Conservation (phyloP, 2,797 vertebrate species). For the Mormyrops boulengeri region DNA sequence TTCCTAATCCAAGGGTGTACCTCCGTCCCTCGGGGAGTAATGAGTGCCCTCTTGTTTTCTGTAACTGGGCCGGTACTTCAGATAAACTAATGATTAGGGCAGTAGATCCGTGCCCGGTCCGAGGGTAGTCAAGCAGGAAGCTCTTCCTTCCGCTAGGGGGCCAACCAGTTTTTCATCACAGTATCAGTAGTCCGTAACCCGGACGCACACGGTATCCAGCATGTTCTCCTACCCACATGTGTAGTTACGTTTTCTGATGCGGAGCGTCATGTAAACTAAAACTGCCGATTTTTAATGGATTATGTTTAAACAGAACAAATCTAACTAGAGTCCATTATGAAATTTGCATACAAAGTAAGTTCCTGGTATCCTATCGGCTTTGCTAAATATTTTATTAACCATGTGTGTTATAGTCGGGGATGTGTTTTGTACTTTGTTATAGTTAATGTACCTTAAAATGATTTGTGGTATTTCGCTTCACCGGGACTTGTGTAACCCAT, state of each 20-base stretch:
- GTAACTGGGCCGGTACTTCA: not conserved
- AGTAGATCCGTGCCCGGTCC: not conserved
- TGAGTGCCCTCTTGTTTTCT: not conserved
- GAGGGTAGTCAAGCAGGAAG: not conserved
- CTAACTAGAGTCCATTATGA: constrained; percentile 49
- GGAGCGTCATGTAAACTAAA: constrained; percentile 32
- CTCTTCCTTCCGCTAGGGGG: constrained; percentile 13
- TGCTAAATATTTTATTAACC: not conserved
- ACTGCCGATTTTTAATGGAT: constrained; percentile 15
- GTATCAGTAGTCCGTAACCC: not conserved
- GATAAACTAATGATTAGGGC: not conserved
- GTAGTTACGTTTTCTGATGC: constrained; percentile 40
- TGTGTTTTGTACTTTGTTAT: not conserved
- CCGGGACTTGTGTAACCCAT: not conserved
- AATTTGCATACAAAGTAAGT: constrained; percentile 68
- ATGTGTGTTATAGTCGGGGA: not conserved
- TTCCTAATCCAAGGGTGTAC: not conserved
- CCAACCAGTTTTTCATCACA: not conserved
- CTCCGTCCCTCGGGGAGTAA: not conserved
- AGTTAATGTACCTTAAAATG: not conserved
- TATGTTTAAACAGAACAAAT: not conserved
- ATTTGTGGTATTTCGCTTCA: not conserved
- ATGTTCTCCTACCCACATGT: constrained; percentile 29
- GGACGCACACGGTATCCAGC: constrained; percentile 15
- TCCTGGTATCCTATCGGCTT: not conserved